Percentiles rank a stretch among this genome's conserved stretches.
phyloP scores from a whole-genome alignment of 2,888 invertebrate species.

The Athalia cordata region DNA sequence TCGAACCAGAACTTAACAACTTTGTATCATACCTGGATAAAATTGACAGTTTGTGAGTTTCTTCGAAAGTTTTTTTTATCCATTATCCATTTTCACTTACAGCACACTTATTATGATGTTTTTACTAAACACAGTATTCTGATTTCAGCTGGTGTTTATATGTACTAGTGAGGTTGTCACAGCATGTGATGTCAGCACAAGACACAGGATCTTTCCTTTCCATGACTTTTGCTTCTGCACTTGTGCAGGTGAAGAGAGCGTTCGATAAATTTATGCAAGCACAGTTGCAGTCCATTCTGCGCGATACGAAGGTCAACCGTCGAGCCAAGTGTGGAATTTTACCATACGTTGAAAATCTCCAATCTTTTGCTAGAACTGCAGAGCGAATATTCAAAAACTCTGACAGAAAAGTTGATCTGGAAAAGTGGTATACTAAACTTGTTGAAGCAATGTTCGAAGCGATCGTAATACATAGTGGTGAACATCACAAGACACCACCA shows the following conservation, averaged over 20 bases:
- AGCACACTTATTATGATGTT: conserved; percentile 8
- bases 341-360: conserved; percentile 92
- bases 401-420: conserved; percentile 91
- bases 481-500: conserved; percentile 93
- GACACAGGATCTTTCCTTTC: conserved; percentile 91
- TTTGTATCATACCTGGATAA: conserved; percentile 92
- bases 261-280: conserved; percentile 94
- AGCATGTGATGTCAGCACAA: conserved; percentile 94
- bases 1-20: conserved; percentile 90
- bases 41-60: conserved; percentile 91
- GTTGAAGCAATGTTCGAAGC: conserved; percentile 90
- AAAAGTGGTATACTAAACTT: conserved; percentile 91
- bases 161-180: conserved; percentile 91
- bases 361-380: conserved; percentile 88
- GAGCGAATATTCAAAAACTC: conserved; percentile 92
- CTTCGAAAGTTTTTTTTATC: conserved; percentile 23
- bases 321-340: conserved; percentile 92
- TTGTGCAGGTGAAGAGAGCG: conserved; percentile 91
- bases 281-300: conserved; percentile 84
- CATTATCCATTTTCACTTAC: neutral
- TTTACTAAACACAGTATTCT: conserved; percentile 38
- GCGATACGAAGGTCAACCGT: conserved; percentile 84
- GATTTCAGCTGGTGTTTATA: conserved; percentile 91
- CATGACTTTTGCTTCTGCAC: conserved; percentile 89
- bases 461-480: conserved; percentile 84